Base-by-base conservation (phyloP, 2,113 vertebrate species). In the Bos javanicus region DNA sequence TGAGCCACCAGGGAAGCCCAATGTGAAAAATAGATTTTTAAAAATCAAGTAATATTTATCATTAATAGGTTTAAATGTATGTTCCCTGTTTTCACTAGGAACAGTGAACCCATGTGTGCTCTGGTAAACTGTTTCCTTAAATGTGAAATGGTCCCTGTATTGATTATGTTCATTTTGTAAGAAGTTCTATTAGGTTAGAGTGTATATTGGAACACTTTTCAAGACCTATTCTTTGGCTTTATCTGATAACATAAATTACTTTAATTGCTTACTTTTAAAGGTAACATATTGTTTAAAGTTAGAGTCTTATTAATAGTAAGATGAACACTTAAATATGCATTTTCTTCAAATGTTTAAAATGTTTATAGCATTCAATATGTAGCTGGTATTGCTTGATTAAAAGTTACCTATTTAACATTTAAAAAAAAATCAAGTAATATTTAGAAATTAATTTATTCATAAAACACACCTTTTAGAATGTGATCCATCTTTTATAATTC, bases 311-410 rank as follows among this genome's bases (percentile, higher is more conserved):
- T 93, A 62, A 60, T 94, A 87, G 25, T 88, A 62, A 92, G 21
- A 33, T 90, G 64, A 86, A 87, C 78, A 76, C 50, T 90, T 85
- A 87, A 94, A 62, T 91, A 14, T 50, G 3, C 5, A 28, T 91
- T 87, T 87, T 54, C n/a, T 91, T 56, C 82, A 87, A 82, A 56
- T 88, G 48, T 97, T 91, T 60, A 89, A 78, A 86, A 50, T 91
- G 26, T 84, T 93, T 48, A 64, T 17, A 88, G 36, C 30, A 64
- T 54, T 59, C 52, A 76, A 0, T 82, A 30, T 62, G 85, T 57
- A 80, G 87, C 83, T 90, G 87, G 2, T 84, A 25, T 88, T 52
- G 60, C 2, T 84, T 93, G 11, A 80, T 74, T 95, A 48, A 82
- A 95, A 96, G 36, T 87, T 46, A 33, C 23, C 17, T 17, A 30